phyloP scores from a whole-genome alignment of 2,888 invertebrate species.

The Pyralis farinalis region DNA sequence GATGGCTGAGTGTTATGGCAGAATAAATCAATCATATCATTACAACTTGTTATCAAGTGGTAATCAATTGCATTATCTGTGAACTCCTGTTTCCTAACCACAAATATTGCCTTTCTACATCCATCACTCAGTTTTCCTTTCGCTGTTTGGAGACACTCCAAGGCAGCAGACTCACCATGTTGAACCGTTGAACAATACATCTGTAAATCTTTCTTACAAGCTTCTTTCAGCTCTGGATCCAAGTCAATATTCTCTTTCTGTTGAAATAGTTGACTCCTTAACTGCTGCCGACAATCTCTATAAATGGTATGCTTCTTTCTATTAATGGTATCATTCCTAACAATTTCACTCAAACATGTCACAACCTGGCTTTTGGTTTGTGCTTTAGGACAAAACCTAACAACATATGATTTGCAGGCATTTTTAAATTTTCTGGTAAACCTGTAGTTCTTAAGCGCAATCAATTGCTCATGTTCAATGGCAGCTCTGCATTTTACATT shows the following conservation, averaged over 20 bases:
- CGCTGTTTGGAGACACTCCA: slow-evolving; percentile 89
- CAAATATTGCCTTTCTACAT: slow-evolving; percentile 92
- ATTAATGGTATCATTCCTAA: slow-evolving; percentile 92
- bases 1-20: slow-evolving; percentile 87
- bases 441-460: slow-evolving; percentile 94
- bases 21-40: slow-evolving; percentile 91
- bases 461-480: slow-evolving; percentile 98
- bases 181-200: slow-evolving; percentile 85
- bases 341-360: slow-evolving; percentile 92
- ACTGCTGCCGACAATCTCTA: slow-evolving; percentile 94
- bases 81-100: slow-evolving; percentile 92
- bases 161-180: slow-evolving; percentile 86
- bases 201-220: slow-evolving; percentile 90
- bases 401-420: slow-evolving; percentile 92
- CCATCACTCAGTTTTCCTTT: slow-evolving; percentile 82
- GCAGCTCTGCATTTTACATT: slow-evolving; percentile 93
- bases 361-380: slow-evolving; percentile 90
- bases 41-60: slow-evolving; percentile 90
- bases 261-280: slow-evolving; percentile 94
- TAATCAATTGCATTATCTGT: slow-evolving; percentile 94
- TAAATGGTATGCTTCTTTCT: slow-evolving; percentile 89
- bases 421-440: slow-evolving; percentile 97
- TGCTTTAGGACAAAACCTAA: slow-evolving; percentile 84
- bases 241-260: slow-evolving; percentile 93
- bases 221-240: slow-evolving; percentile 91